A percentile compares a stretch with the other conserved stretches of the same genome.
phyloP scores from a whole-genome alignment of 2,888 invertebrate genomes.

The Scaptomyza cyrtandrae region DNA sequence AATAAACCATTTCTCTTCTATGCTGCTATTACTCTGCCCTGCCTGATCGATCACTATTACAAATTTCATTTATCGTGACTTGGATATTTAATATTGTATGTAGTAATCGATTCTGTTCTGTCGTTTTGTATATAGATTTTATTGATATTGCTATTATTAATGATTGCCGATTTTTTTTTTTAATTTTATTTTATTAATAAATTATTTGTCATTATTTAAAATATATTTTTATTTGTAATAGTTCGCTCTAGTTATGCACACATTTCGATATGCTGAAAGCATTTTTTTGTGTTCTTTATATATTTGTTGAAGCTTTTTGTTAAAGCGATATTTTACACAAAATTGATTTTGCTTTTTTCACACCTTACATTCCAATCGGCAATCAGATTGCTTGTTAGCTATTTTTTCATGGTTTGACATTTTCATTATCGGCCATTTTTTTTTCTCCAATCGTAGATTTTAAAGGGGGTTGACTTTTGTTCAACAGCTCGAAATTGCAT shows the following conservation, averaged over 20 bases:
- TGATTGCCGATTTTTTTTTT: not conserved
- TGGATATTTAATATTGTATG: too few relatives aligned
- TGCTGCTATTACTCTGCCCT: not conserved
- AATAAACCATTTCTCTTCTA: not conserved
- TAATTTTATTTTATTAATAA: not conserved
- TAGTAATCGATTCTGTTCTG: not conserved
- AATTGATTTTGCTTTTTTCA: constrained; percentile 45
- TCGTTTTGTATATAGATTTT: not conserved
- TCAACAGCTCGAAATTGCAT: constrained; percentile 54
- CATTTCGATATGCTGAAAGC: not conserved
- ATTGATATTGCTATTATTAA: constrained; percentile 1
- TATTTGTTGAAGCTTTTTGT: not conserved
- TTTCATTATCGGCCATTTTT: constrained; percentile 53
- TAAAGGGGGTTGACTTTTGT: constrained; percentile 1
- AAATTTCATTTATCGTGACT: not conserved
- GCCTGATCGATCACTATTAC: not conserved
- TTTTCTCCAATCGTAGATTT: not conserved
- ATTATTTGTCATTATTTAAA: not conserved
- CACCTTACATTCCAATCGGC: constrained; percentile 22
- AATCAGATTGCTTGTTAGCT: constrained; percentile 56
- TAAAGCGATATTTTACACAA: constrained; percentile 28
- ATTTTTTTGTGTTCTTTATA: not conserved
- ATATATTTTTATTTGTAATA: not conserved
- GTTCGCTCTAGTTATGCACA: not conserved
- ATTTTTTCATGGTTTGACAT: constrained; percentile 51